Evolutionary conservation across 1,140 invertebrate genomes (phyloP), one percentile per base, ranked within the genome.

Genomic region (Xylocopa sonorina): DNA sequence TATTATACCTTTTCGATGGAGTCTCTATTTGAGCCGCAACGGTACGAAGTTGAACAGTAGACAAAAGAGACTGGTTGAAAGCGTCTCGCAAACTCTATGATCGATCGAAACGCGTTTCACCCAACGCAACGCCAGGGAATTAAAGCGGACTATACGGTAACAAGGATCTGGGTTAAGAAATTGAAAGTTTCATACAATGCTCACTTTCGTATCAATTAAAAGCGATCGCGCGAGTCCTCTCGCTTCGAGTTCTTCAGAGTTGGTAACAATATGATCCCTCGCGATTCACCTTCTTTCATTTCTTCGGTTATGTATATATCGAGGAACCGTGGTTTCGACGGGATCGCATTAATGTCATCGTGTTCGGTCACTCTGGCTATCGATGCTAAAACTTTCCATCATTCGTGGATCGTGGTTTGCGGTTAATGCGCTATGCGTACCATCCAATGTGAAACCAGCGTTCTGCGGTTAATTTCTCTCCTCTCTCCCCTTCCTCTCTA

Each of bases 31-130:
- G 27, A 21, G 3, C 27, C 16, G 21, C 4, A 24, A 32, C 12
- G n/a, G 34, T 14, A 43, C 32, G 41, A 41, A 27, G 27, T 43
- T 64, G 58, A 51, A 74, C 7, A 46, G 29, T 32, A 50, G 34
- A 74, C 46, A 53, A 51, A 63, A 63, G 32, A 43, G 53, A 32
- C 24, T 16, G 32, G 38, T 57, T 62, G 21, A 63, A 64, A 41
- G 48, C 48, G 32, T 51, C 16, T 64, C 38, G 32, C 48, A 50
- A 55, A 16, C 21, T 24, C 18, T 64, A n/a, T 53, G 38, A 75
- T 64, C 48, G 72, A 75, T 75, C 48, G 48, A 53, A 53, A 75
- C 38, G 27, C 27, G 62, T 75, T 75, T 66, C 43, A 48, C 0
- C 1, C 1, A 46, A 46, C 29, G 9, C 9, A 57, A 55, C 41